phyloP scores from a whole-genome alignment of 92 coral and sea anemone species.

The Umimayanthus kanabou region DNA sequence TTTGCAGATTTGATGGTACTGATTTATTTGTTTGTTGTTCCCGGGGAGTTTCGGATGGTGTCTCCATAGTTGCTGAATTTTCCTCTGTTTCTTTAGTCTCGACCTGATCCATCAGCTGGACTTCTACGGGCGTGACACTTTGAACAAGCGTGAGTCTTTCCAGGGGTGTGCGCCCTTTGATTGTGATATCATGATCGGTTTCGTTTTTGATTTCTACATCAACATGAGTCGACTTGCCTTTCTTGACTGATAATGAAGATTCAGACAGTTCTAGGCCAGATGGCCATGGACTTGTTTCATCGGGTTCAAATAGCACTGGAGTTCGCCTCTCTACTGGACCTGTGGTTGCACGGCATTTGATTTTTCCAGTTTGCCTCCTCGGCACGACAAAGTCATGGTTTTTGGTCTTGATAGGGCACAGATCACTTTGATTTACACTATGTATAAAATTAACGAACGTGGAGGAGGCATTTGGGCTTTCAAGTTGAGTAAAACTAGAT shows the following conservation, averaged over 20 bases:
- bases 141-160: no score
- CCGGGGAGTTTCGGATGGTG: constrained; percentile 8
- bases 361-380: constrained; percentile 13
- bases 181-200: constrained; percentile 60
- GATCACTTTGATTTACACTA: neutral
- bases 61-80: no score
- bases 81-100: neutral
- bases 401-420: neutral
- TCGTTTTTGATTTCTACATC: constrained; percentile 50
- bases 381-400: constrained; percentile 49
- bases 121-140: no score
- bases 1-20: no score
- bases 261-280: constrained; percentile 27
- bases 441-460: constrained; percentile 33
- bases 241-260: constrained; percentile 39
- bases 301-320: neutral
- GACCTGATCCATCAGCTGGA: constrained; percentile 35
- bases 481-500: no score
- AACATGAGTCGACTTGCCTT: no score
- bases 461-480: no score
- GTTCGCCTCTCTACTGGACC: constrained; percentile 47
- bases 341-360: constrained; percentile 48
- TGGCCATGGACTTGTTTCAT: constrained; percentile 42
- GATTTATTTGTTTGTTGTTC: neutral
- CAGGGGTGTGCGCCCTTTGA: no score